Conservation (phyloP, 2,888 invertebrate species). For the Melinaea menophilus region DNA sequence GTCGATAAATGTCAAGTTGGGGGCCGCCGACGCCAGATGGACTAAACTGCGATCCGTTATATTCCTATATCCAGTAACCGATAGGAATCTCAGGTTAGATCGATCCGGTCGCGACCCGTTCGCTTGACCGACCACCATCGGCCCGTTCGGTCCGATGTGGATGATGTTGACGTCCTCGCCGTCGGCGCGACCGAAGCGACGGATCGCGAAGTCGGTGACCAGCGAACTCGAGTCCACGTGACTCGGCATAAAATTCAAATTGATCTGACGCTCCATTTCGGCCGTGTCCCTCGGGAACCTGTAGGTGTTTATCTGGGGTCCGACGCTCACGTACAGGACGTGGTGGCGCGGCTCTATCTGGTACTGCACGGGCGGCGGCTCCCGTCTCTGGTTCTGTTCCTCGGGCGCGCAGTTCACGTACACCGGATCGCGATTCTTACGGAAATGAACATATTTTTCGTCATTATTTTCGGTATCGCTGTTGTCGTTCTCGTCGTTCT, state of each 20-base stretch:
- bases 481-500: conserved; percentile 17
- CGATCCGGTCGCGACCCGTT: conserved; percentile 49
- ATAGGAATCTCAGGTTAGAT: conserved; percentile 70
- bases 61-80: conserved; percentile 77
- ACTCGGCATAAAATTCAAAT: conserved; percentile 28
- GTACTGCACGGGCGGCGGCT: conserved; percentile 21
- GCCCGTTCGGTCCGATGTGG: conserved; percentile 44
- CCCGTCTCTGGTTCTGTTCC: conserved; percentile 11
- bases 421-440: conserved; percentile 36
- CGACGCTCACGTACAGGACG: conserved; percentile 51
- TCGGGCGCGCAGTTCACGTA: conserved; percentile 28
- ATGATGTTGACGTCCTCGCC: conserved; percentile 54
- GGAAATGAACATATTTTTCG: conserved; percentile 31
- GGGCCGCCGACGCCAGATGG: conserved; percentile 80
- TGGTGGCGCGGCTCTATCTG: conserved; percentile 41
- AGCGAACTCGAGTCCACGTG: conserved; percentile 41
- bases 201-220: conserved; percentile 55
- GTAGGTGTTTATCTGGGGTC: conserved; percentile 39
- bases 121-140: conserved; percentile 25
- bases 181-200: conserved; percentile 56
- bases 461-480: conserved; percentile 13
- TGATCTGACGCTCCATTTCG: conserved; percentile 21
- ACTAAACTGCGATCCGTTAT: conserved; percentile 80
- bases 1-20: conserved; percentile 78
- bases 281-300: conserved; percentile 37